phyloP scores from a whole-genome alignment of 2,113 vertebrate species.

The Antechinus flavipes region DNA sequence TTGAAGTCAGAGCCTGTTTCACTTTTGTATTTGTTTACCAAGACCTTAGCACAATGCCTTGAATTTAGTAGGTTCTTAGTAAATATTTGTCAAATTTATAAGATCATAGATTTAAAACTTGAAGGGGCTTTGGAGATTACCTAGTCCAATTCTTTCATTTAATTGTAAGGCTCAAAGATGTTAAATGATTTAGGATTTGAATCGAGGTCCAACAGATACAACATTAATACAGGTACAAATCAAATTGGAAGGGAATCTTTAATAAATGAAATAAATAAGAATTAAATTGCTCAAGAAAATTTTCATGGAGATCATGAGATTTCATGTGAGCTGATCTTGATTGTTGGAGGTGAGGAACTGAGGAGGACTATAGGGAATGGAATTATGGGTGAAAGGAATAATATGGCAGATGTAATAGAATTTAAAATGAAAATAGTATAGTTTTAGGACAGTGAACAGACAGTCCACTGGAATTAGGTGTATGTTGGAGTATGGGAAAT shows the following conservation, averaged over 20 bases:
- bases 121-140: background rate
- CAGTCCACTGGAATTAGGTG: background rate
- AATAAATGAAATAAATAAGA: background rate
- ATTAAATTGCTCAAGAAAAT: background rate
- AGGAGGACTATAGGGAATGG: background rate
- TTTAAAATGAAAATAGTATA: fast-evolving
- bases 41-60: background rate
- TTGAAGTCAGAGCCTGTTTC: background rate
- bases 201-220: background rate
- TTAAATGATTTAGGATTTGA: background rate
- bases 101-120: background rate
- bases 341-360: background rate
- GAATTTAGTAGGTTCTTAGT: background rate
- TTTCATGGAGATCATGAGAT: constrained; percentile 12
- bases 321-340: background rate
- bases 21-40: background rate
- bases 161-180: background rate
- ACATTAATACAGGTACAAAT: background rate
- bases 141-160: background rate
- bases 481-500: background rate
- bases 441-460: background rate
- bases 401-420: background rate
- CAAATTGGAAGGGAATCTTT: background rate
- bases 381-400: background rate
- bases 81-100: background rate